Conservation (phyloP, 2,797 vertebrate genomes). For the Trichosurus vulpecula region DNA sequence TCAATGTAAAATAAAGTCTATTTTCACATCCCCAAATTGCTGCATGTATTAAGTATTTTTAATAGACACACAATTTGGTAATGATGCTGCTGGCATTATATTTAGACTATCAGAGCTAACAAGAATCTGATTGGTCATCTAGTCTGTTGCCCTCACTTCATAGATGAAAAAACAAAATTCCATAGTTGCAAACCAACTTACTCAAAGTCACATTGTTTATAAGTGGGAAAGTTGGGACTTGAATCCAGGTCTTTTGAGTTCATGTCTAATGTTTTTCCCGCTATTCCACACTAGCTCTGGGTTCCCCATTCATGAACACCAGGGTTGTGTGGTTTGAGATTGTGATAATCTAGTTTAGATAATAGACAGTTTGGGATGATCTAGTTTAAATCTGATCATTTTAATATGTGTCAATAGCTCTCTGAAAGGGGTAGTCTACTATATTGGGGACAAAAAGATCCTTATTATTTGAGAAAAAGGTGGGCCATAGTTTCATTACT, state of each 20-base stretch:
- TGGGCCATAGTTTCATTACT: neutral
- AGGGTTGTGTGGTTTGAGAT: neutral
- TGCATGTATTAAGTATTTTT: neutral
- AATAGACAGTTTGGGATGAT: neutral
- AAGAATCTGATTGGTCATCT: neutral
- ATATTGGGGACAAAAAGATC: neutral
- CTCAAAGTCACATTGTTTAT: neutral
- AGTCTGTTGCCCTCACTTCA: neutral
- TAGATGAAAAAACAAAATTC: neutral
- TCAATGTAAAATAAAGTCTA: neutral
- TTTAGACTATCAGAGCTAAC: neutral
- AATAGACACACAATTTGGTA: too few species aligned
- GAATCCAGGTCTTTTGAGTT: neutral
- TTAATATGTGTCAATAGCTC: slow-evolving; percentile 11
- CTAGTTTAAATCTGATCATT: neutral
- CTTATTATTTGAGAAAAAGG: neutral
- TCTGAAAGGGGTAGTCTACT: neutral
- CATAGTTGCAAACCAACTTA: neutral
- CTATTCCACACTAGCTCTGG: neutral
- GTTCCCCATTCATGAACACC: neutral
- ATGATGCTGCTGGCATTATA: neutral
- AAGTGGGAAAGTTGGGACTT: neutral
- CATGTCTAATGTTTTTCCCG: neutral
- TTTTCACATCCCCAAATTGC: neutral
- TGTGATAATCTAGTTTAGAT: neutral